phyloP scores from a whole-genome alignment of 1,140 invertebrate species.

The Diprion similis region DNA sequence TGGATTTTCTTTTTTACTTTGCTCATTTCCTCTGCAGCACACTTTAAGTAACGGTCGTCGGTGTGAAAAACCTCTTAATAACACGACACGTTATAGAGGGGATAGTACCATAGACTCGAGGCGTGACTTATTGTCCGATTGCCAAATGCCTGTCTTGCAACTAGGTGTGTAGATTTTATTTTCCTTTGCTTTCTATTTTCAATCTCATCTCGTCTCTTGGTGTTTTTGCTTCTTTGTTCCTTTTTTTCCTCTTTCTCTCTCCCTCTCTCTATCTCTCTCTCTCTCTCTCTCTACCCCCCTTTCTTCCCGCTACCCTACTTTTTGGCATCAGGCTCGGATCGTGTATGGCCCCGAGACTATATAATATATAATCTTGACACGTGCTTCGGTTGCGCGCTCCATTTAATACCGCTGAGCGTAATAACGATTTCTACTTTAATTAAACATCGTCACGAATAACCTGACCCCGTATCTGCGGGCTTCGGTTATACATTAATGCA shows the following conservation, averaged over 20 bases:
- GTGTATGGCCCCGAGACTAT: neutral
- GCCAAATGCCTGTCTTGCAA: neutral
- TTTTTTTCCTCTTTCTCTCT: no score
- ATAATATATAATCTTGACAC: neutral
- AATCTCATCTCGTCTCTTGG: neutral
- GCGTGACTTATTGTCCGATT: neutral
- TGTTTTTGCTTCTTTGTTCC: no score
- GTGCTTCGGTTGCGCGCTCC: neutral
- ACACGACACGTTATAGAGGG: no score
- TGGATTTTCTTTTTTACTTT: no score
- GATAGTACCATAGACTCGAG: neutral
- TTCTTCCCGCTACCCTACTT: neutral
- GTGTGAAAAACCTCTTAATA: no score
- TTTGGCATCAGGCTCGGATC: neutral
- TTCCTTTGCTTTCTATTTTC: no score
- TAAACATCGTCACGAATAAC: conserved; percentile 1
- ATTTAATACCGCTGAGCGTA: neutral
- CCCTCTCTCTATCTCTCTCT: no score
- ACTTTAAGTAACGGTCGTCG: no score
- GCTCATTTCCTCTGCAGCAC: no score
- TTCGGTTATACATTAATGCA: neutral
- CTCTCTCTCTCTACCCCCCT: neutral
- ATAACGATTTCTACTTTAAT: neutral
- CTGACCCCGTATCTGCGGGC: neutral
- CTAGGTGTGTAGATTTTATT: neutral